Percentiles rank a stretch among this genome's conserved stretches.
phyloP scores from a whole-genome alignment of 2,113 vertebrate species.

The Telmatochromis sp. region DNA sequence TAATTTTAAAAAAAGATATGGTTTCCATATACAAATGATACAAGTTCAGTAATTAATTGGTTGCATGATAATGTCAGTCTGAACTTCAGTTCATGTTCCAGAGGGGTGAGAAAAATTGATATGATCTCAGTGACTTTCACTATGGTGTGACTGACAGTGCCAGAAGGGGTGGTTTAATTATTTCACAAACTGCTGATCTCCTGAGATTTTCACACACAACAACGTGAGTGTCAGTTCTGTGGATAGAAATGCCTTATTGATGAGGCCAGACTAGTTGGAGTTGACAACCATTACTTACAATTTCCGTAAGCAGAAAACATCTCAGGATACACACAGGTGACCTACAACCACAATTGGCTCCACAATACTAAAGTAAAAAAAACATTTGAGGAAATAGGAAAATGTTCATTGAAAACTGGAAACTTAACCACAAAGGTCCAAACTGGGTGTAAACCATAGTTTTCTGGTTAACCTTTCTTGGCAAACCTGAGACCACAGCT shows the following conservation, averaged over 20 bases:
- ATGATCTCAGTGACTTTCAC: background rate
- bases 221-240: background rate
- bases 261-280: background rate
- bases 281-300: background rate
- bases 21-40: background rate
- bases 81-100: background rate
- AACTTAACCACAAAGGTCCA: background rate
- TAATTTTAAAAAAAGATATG: accelerated
- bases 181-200: background rate
- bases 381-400: background rate
- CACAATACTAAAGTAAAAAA: background rate
- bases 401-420: background rate
- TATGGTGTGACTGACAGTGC: background rate
- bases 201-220: background rate
- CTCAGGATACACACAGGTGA: background rate
- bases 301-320: background rate
- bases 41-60: background rate
- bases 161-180: background rate
- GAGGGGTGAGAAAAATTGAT: background rate
- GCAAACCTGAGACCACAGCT: background rate
- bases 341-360: background rate
- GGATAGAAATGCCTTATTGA: background rate
- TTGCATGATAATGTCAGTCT: background rate
- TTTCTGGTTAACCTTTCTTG: background rate
- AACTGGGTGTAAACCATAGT: background rate